Evolutionary conservation across 2,797 vertebrate species (phyloP).

Genomic region (Muraenolepis orangiensis): DNA sequence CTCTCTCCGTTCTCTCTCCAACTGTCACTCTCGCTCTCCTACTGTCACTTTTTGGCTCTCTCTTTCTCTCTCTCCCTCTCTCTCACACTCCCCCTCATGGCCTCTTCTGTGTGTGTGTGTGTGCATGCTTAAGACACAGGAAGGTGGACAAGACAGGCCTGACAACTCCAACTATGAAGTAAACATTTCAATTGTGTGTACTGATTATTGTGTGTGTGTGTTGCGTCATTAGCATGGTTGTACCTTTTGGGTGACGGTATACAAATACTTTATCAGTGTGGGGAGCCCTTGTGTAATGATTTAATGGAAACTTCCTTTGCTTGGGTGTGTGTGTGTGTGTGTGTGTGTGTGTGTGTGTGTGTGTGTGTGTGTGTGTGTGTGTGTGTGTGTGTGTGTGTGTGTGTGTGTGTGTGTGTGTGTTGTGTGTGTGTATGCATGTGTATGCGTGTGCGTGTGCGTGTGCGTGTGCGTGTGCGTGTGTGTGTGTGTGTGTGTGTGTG

Average conservation of each 20-base stretch:
- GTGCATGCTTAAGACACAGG: constrained; percentile 11
- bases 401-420: constrained; percentile 30
- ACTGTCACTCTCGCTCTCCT: not conserved
- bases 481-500: constrained; percentile 26
- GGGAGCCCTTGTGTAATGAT: not conserved
- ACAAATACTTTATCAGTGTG: not conserved
- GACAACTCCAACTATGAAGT: constrained; percentile 59
- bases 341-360: constrained; percentile 28
- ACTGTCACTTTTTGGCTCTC: not conserved
- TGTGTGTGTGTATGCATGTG: no score
- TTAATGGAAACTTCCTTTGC: constrained; percentile 2
- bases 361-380: constrained; percentile 30
- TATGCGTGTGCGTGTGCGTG: constrained; percentile 30
- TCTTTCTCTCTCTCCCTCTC: not conserved
- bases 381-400: constrained; percentile 37
- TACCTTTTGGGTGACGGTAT: not conserved
- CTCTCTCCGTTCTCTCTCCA: no score
- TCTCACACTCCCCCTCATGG: not conserved
- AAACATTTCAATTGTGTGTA: constrained; percentile 51
- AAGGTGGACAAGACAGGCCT: constrained; percentile 56
- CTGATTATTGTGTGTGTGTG: constrained; percentile 30
- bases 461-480: constrained; percentile 39
- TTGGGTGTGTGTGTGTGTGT: not conserved
- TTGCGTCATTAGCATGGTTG: constrained; percentile 6
- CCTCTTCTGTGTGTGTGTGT: not conserved